These are phyloP conservation scores for Rhineura floridana DNA, from an alignment of 2,113 vertebrate genomes.

Conservation along the genomic window DNA sequence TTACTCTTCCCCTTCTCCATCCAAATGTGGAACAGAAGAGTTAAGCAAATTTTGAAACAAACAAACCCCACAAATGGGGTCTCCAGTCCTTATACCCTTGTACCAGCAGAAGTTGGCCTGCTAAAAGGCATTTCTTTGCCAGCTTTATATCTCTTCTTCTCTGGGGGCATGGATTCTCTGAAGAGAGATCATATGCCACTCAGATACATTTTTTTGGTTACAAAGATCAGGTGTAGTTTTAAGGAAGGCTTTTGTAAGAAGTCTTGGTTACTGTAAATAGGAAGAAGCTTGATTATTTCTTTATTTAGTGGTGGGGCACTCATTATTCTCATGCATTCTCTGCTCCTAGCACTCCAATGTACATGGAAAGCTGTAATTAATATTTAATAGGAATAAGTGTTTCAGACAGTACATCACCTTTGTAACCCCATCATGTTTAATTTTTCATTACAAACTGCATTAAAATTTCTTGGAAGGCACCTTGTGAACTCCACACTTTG, in stretches of 20 bases:
- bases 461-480: constrained; percentile 40
- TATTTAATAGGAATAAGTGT: not conserved
- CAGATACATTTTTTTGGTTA: not conserved
- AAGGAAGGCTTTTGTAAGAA: not conserved
- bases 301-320: no score
- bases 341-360: not conserved
- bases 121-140: no score
- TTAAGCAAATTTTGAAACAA: not conserved
- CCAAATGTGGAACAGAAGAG: not conserved
- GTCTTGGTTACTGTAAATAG: not conserved
- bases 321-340: not conserved
- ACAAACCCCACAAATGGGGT: no score
- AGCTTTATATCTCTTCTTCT: not conserved
- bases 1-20: not conserved
- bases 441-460: constrained; percentile 41
- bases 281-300: not conserved
- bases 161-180: not conserved
- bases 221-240: not conserved
- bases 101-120: not conserved
- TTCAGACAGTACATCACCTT: constrained; percentile 31
- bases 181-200: not conserved
- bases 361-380: constrained; percentile 44
- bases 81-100: no score
- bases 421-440: constrained; percentile 33
- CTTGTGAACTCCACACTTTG: constrained; percentile 38